Base-by-base conservation (phyloP, 2,113 vertebrate genomes). In the Rhinoderma darwinii region DNA sequence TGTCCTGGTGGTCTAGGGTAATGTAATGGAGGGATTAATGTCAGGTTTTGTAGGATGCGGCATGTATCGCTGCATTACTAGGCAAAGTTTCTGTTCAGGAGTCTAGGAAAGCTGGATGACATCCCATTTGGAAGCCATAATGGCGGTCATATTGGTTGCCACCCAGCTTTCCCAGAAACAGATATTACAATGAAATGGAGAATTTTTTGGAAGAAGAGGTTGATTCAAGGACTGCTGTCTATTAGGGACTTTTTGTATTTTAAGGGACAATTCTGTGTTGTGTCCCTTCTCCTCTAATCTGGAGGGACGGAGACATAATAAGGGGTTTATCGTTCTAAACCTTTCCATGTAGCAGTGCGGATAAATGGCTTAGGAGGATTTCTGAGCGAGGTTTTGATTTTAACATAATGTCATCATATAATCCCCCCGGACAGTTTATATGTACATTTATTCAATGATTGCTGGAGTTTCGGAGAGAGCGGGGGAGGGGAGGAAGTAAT, bases 381-480 rank as follows among this genome's bases (percentile, higher is more conserved):
- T 56, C 68, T 84, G 82, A 66, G 81, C 37, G 77, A n/a, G 78
- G 78, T 54, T 39, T 72, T 68, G 25, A 44, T 37, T 75, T 84
- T 76, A 75, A 15, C 83, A 84, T 84, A 75, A 84, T 84, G 51
- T 75, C 51, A 59, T 59, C 70, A 30, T 32, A 75, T 76, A 84
- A 84, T 75, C 72, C 83, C 51, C 51, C 44, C 51, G 83, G 68
- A 59, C 22, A 17, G 47, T 83, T 84, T 84, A 37, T 76, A 75
- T 44, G n/a, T 59, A 84, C 51, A 56, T 84, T 73, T 84, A 22
- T 41, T 56, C 50, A 76, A 56, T 61, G 70, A 44, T 59, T 73
- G 47, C 20, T 18, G 22, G 18, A n/a, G 82, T 22, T 2, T n/a
- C 25, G 37, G 68, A 72, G 20, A 2, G 10, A 1, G 30, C 47